Evolutionary conservation across 92 coral and sea anemone species (phyloP).

Genomic region (Meandrina meandrites): DNA sequence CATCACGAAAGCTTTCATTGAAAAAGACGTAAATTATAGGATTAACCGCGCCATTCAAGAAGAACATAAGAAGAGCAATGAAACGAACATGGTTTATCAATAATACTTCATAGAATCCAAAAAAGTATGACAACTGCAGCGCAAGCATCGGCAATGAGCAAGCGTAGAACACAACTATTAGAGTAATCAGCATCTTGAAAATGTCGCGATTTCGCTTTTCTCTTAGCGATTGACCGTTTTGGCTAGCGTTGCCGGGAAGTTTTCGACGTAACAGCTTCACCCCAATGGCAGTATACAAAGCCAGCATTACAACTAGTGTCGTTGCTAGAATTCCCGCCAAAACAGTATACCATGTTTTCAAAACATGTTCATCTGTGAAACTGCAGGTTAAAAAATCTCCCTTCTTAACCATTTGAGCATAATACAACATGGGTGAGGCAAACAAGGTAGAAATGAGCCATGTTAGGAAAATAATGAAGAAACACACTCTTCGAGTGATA

Average conservation of each 20-base stretch:
- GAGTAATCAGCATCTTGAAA: conserved; percentile 33
- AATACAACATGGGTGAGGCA: conserved; percentile 31
- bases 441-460: conserved; percentile 27
- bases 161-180: conserved; percentile 24
- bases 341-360: conserved; percentile 15
- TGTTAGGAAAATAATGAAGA: conserved; percentile 11
- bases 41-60: conserved; percentile 31
- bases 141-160: conserved; percentile 22
- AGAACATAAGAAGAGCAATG: conserved; percentile 4
- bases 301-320: conserved; percentile 27
- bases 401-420: neutral
- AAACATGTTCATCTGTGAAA: neutral
- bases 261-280: conserved; percentile 15
- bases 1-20: conserved; percentile 13
- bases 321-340: conserved; percentile 33
- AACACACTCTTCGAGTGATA: conserved; percentile 26
- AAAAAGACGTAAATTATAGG: conserved; percentile 33
- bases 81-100: neutral
- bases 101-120: conserved; percentile 9
- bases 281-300: conserved; percentile 39
- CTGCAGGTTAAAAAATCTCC: neutral
- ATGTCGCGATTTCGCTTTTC: conserved; percentile 29
- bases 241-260: conserved; percentile 1
- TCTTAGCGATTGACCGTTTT: neutral
- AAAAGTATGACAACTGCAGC: conserved; percentile 3